Conservation (phyloP, 1,140 invertebrate species). For the Palaemon carinicauda region DNA sequence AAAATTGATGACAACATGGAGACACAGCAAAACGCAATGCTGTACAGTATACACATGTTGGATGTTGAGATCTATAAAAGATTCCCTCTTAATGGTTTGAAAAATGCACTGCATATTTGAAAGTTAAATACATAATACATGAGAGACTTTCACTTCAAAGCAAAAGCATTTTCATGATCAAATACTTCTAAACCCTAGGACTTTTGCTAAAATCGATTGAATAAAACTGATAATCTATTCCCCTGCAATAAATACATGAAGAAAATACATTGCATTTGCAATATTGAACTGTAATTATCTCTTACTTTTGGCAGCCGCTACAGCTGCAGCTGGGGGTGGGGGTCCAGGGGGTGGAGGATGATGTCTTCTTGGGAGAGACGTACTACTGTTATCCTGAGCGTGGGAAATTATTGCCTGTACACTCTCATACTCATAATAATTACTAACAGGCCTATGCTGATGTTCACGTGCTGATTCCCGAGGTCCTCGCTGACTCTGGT, state of each 20-base stretch:
- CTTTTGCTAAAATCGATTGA: neutral
- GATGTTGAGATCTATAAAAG: too few relatives aligned
- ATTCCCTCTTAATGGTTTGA: too few relatives aligned
- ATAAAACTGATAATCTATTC: neutral
- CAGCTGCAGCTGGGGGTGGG: constrained; percentile 59
- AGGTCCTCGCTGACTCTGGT: constrained; percentile 76
- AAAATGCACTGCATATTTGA: neutral
- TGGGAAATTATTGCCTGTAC: constrained; percentile 70
- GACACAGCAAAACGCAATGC: too few relatives aligned
- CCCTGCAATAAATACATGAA: too few relatives aligned
- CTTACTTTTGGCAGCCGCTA: constrained; percentile 17
- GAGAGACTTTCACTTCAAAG: too few relatives aligned
- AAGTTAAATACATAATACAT: neutral
- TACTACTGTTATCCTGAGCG: constrained; percentile 60
- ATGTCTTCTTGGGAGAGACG: constrained; percentile 60
- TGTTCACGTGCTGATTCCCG: constrained; percentile 70
- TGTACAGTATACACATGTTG: too few relatives aligned
- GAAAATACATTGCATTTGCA: neutral
- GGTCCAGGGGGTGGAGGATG: constrained; percentile 60
- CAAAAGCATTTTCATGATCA: too few relatives aligned
- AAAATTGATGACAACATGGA: too few relatives aligned
- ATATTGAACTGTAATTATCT: neutral
- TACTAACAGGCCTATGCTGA: constrained; percentile 76
- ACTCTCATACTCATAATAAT: constrained; percentile 85
- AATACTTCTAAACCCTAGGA: too few relatives aligned